Conservation (phyloP, 2,888 invertebrate species). For the Diarsia brunnea region DNA sequence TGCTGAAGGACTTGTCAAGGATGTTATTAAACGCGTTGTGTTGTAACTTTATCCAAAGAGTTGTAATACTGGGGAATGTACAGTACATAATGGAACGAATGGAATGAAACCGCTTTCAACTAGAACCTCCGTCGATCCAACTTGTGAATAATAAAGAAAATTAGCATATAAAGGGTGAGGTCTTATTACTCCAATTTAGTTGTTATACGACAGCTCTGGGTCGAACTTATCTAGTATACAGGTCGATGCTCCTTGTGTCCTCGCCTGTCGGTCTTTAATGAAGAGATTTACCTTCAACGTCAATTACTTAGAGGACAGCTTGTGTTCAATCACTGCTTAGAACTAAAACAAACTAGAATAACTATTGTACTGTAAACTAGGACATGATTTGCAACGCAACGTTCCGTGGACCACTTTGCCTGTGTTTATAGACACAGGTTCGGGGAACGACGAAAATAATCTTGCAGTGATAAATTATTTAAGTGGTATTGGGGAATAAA, state of each 20-base stretch:
- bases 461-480: conserved; percentile 49
- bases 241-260: conserved; percentile 55
- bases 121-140: conserved; percentile 30
- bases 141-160: conserved; percentile 62
- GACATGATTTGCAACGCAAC: conserved; percentile 44
- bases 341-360: conserved; percentile 56
- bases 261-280: conserved; percentile 43
- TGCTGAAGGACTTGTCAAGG: conserved; percentile 19
- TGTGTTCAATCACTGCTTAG: conserved; percentile 55
- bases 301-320: conserved; percentile 51
- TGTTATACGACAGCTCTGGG: conserved; percentile 49
- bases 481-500: conserved; percentile 39
- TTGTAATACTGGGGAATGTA: not conserved
- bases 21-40: conserved; percentile 12
- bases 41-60: conserved; percentile 9
- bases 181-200: conserved; percentile 66
- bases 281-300: conserved; percentile 54
- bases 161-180: conserved; percentile 62
- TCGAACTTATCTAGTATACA: conserved; percentile 52
- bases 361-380: conserved; percentile 48
- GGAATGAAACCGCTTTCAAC: conserved; percentile 45
- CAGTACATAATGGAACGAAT: conserved; percentile 27
- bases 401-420: conserved; percentile 43
- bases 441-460: conserved; percentile 41
- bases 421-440: conserved; percentile 34